Evolutionary conservation across 2,888 invertebrate species (phyloP), one percentile per base, ranked within the genome.

Genomic region (Drosophila pseudotakahashii): DNA sequence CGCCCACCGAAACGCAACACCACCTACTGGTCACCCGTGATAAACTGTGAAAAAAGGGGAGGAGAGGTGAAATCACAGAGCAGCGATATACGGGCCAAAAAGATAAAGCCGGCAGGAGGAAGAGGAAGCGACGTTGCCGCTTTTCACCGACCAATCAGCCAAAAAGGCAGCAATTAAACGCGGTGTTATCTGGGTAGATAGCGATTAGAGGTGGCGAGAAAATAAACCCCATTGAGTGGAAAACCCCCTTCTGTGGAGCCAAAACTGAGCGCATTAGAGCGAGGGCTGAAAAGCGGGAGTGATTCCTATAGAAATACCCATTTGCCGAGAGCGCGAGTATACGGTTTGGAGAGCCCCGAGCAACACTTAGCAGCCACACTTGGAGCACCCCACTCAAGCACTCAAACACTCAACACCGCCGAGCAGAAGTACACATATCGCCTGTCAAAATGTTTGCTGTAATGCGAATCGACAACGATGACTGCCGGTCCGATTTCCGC

Each of bases 381-480:
- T 26, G 26, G 45, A 77, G 69, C 66, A 50, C 54, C 39, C 47
- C 47, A 48, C 32, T 47, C 30, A 47, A 16, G 23, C 45, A 45
- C 30, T 47, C 14, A 45, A 45, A 41, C 16, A 68, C 69, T 69
- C 59, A 14, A 16, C 41, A 48, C 14, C 63, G 54, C 54, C 19
- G 32, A 32, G 53, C 69, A 58, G 70, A 58, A 52, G 62, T 69
- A 76, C 87, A 80, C 80, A 88, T 76, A 83, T 84, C 89, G 85
- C 76, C 83, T 78, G 89, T 88, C 89, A 95, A 94, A 94, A 96
- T 96, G 96, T 96, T 96, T 94, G 96, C 96, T 93, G 96, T 96
- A 94, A 96, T 96, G 96, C 96, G 96, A 94, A 96, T 96, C 93
- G 96, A 96, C 94, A 94, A 94, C 93, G 96, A 96, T 94, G 96